Evolutionary conservation across 64 coral and sea anemone genomes (phyloP).

Genomic region (Pocillopora verrucosa): DNA sequence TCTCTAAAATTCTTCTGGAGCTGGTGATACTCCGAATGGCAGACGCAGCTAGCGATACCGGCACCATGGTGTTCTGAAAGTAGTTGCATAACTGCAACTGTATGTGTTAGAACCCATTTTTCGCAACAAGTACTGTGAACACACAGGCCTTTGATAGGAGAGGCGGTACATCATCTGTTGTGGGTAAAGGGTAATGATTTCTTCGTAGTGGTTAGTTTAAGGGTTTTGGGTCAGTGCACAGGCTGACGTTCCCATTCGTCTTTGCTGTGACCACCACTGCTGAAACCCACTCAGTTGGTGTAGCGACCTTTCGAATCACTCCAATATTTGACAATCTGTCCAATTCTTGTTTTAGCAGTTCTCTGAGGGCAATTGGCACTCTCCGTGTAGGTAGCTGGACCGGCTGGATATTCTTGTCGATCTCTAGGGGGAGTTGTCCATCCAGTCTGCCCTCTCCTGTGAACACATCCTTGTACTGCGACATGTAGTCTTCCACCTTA

Average conservation of each 20-base stretch:
- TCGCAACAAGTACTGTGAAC: slow-evolving; percentile 38
- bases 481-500: neutral
- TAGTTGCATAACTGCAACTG: slow-evolving; percentile 28
- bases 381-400: too few relatives aligned
- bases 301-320: slow-evolving; percentile 8
- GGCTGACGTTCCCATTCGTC: slow-evolving; percentile 13
- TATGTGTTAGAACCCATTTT: slow-evolving; percentile 46
- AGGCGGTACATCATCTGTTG: neutral
- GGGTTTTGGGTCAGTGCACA: slow-evolving; percentile 36
- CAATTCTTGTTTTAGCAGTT: neutral
- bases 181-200: slow-evolving; percentile 30
- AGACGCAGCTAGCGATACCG: neutral
- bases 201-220: slow-evolving; percentile 26
- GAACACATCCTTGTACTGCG: slow-evolving; percentile 12
- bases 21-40: neutral
- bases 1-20: slow-evolving; percentile 62
- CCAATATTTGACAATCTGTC: slow-evolving; percentile 1
- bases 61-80: slow-evolving; percentile 48
- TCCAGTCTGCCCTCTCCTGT: too few relatives aligned
- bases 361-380: too few relatives aligned
- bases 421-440: too few relatives aligned
- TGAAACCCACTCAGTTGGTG: slow-evolving; percentile 44
- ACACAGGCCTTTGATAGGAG: slow-evolving; percentile 14
- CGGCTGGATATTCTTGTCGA: too few relatives aligned
- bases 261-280: neutral